Base-by-base conservation (phyloP, 2,797 vertebrate species). In the Hozukius guyotensis region DNA sequence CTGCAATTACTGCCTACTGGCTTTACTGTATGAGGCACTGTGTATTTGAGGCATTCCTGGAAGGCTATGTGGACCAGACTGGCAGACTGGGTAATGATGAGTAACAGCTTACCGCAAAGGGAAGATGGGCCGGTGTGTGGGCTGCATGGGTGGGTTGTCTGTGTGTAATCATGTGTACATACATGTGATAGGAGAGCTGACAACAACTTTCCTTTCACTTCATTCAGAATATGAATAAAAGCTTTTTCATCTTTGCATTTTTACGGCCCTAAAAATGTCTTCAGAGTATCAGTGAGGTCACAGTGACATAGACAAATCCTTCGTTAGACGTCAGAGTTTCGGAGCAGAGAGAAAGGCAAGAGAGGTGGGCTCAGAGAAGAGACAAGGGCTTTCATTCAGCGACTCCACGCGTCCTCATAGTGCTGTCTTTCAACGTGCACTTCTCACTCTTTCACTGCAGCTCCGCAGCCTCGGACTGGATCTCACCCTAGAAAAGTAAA, bases 311-410 rank as follows among this genome's bases (percentile, higher is more conserved):
- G 78, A 64, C 27, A 42, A 68, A 59, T 42, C 64, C 20, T 57
- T 61, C 64, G 2, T 49, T 42, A 53, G 89, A 95, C 92, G 92
- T 96, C 95, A 95, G 83, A 92, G 92, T 92, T 92, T 92, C 88
- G 82, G 86, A 88, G 80, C 69, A 66, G 68, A 78, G 60, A 81
- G 46, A 76, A 64, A 83, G 16, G 52, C 32, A 46, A 71, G 36
- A 52, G 60, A 83, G 84, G 84, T 61, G 75, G 49, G 82, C 75
- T 81, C 36, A 16, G 10, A 27, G 22, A 3, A n/a, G 38, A 92
- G 85, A 96, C 95, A 96, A 96, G 92, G 93, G 82, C 84, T 85
- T 86, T 94, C 92, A 94, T 96, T 95, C 94, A 95, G 85, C 3
- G 10, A 22, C 72, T 76, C 63, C 29, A 3, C 72, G 84, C 72